Percentiles rank a stretch among this genome's conserved stretches.
These are phyloP conservation scores for Hippocampus comes DNA, from an alignment of 2,113 vertebrate species.

Conservation along the genomic window DNA sequence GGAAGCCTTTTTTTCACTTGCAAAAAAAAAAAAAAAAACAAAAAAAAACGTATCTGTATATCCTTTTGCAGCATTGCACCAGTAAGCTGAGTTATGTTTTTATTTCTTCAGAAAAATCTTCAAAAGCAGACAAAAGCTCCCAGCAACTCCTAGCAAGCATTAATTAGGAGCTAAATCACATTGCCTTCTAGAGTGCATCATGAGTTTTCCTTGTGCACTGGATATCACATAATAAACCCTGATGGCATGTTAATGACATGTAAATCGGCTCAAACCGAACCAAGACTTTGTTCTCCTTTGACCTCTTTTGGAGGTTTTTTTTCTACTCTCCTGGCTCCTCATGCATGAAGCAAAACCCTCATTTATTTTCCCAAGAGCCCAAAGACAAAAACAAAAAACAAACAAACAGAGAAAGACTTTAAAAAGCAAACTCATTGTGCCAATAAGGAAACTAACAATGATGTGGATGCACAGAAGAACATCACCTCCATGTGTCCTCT, in stretches of 20 bases:
- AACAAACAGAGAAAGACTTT: neutral
- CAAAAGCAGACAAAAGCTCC: neutral
- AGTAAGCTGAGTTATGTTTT: neutral
- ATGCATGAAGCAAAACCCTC: constrained; percentile 11
- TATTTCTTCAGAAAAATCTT: neutral
- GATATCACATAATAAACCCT: neutral
- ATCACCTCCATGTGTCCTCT: constrained; percentile 22
- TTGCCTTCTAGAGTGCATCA: too few relatives aligned
- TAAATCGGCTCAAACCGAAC: constrained; percentile 12
- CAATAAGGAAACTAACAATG: neutral
- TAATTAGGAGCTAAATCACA: neutral
- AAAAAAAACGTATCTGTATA: neutral
- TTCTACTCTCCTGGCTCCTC: constrained; percentile 9
- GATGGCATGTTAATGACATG: neutral
- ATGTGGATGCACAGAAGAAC: constrained; percentile 10
- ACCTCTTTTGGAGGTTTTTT: neutral
- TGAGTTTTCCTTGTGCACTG: neutral
- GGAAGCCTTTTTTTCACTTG: neutral
- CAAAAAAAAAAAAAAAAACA: neutral
- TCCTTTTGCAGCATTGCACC: neutral
- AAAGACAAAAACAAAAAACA: constrained; percentile 22
- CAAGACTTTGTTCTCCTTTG: constrained; percentile 16
- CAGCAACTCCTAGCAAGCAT: neutral
- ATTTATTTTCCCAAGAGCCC: constrained; percentile 10
- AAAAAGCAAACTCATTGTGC: neutral